A percentile compares a stretch with the other conserved stretches of the same genome.
These are phyloP conservation scores for Sitobion miscanthi DNA, from an alignment of 1,140 invertebrate species.

Conservation along the genomic window DNA sequence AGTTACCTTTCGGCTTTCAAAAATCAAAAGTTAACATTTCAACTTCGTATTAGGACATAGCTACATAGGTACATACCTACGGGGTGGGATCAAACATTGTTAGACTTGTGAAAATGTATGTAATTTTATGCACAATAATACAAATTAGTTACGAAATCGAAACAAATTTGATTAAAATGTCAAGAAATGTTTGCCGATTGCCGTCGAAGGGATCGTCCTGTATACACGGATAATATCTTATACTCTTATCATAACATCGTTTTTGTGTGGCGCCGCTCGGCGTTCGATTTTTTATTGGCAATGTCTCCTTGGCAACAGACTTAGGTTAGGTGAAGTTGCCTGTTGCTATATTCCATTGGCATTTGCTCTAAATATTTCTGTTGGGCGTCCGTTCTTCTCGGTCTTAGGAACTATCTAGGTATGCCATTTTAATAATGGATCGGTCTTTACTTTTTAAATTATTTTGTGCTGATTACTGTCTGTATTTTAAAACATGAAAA, in stretches of 20 bases:
- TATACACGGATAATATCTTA: neutral
- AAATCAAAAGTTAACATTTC: neutral
- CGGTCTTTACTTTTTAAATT: neutral
- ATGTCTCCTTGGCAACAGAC: neutral
- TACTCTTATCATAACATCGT: neutral
- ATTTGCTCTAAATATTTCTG: neutral
- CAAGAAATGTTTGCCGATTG: neutral
- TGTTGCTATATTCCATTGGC: neutral
- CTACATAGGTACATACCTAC: neutral
- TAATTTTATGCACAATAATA: neutral
- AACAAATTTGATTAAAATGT: neutral
- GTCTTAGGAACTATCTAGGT: neutral
- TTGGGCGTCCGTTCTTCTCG: neutral
- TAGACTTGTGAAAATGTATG: neutral
- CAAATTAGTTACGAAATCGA: neutral
- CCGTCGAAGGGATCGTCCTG: neutral
- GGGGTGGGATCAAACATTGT: neutral
- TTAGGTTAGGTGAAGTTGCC: neutral
- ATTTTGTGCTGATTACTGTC: neutral
- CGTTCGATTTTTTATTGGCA: neutral
- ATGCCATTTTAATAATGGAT: neutral
- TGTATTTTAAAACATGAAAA: neutral
- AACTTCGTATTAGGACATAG: neutral
- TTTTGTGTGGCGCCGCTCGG: neutral
- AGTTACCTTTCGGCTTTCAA: neutral